A percentile compares a stretch with the other conserved stretches of the same genome.
These are phyloP conservation scores for Entomobrya proxima DNA, from an alignment of 2,888 invertebrate genomes.

Conservation along the genomic window DNA sequence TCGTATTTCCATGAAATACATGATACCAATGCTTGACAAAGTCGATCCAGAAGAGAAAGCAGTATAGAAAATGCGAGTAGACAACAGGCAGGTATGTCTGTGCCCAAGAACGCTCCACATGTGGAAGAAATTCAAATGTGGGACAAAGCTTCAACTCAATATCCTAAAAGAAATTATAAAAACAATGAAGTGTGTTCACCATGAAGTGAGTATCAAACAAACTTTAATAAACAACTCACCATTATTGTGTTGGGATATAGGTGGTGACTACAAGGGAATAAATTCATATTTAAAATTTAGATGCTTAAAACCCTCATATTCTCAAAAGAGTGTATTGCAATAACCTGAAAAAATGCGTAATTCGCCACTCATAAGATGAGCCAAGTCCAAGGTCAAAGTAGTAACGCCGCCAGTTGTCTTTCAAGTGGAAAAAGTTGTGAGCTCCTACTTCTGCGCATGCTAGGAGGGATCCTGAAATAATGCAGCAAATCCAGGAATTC, in stretches of 20 bases:
- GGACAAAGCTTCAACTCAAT: slow-evolving; percentile 44
- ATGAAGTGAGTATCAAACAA: neutral
- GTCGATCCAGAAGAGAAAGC: slow-evolving; percentile 49
- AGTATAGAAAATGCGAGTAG: slow-evolving; percentile 43
- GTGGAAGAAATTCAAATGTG: slow-evolving; percentile 51
- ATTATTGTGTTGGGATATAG: slow-evolving; percentile 86
- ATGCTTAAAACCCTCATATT: no score
- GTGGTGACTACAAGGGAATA: no score
- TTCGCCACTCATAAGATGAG: slow-evolving; percentile 82
- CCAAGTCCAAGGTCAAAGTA: slow-evolving; percentile 80
- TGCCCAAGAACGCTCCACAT: slow-evolving; percentile 46
- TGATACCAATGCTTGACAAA: slow-evolving; percentile 46
- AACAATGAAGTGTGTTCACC: neutral
- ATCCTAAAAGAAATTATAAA: slow-evolving; percentile 26
- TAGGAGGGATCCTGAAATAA: slow-evolving; percentile 81
- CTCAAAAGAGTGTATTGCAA: no score
- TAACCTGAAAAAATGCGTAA: slow-evolving; percentile 86
- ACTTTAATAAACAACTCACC: slow-evolving; percentile 79
- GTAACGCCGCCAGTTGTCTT: slow-evolving; percentile 87
- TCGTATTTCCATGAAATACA: slow-evolving; percentile 35
- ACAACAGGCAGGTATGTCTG: slow-evolving; percentile 37
- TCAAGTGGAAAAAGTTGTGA: slow-evolving; percentile 88
- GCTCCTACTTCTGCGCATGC: slow-evolving; percentile 81
- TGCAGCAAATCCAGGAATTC: slow-evolving; percentile 77
- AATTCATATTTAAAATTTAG: no score